Base-by-base conservation (phyloP, 2,797 vertebrate genomes). In the Aeoliscus strigatus region DNA sequence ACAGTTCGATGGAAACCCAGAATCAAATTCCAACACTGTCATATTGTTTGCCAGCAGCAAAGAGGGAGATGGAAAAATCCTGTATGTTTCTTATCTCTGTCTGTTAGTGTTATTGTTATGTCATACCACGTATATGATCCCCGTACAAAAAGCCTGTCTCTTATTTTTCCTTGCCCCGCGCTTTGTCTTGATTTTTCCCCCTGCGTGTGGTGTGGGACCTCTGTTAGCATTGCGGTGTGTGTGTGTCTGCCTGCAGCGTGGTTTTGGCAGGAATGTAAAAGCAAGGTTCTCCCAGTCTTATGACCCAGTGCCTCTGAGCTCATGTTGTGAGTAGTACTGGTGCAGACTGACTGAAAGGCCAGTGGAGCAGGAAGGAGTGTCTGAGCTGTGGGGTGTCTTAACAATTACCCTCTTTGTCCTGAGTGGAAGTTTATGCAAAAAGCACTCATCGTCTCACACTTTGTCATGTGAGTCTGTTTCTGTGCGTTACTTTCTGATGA, bases 231-330 rank as follows among this genome's bases (percentile, higher is more conserved):
- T 55, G n/a, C 66, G 54, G 8, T 28, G 38, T 39, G 25, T 27
- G 1, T 8, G 14, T 37, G 31, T 38, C 30, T 47, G 17, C 45
- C 18, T 41, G 30, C 18, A 27, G 51, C 73, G 71, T 34, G 76
- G 74, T 73, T 61, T 31, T 42, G 35, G 40, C 37, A 67, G 64
- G 81, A 83, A 82, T 81, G 76, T 79, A 49, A 76, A 79, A 72
- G 57, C 55, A 51, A 1, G 41, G 65, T 63, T 74, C 53, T 59
- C 51, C 24, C 7, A 1, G 77, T 82, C 82, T 79, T 74, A 51
- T 83, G 84, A 86, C 78, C 75, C 17, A 1, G 39, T 51, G 52
- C 60, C 67, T 68, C 67, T 64, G 58, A 68, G 73, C 74, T 77
- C 71, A 69, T 70, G 59, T 54, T 73, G 60, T 59, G 70, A 68